Base-by-base conservation (phyloP, 1,140 invertebrate species). In the Drosophila quadrilineata region DNA sequence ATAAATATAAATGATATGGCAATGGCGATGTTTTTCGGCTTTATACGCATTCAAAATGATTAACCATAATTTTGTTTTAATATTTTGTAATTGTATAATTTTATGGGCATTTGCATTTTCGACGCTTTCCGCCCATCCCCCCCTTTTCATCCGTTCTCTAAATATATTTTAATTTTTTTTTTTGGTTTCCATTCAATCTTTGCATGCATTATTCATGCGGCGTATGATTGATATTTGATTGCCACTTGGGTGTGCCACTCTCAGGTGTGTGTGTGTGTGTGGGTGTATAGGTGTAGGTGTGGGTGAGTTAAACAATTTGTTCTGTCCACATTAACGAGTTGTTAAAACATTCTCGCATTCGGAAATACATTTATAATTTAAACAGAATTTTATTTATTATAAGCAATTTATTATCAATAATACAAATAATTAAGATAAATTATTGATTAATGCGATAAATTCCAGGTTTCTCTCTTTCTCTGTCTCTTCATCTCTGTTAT, bases 1-100 rank as follows among this genome's bases (percentile, higher is more conserved):
- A 50, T n/a, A n/a, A n/a, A n/a, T 22, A 56, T 58, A 57, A 57
- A 56, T 63, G 57, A 63, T 50, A 24, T 24, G 29, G 40, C 40
- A 28, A 24, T 16, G 12, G 4, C 2, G 6, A 0, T 36, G 8
- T 6, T 10, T 50, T 54, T 60, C 53, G 60, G 58, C 22, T 28
- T 53, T 26, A 45, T 66, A 57, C 52, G 69, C 69, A 53, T 40
- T 60, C 28, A 50, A 71, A 85, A 85, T 84, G 53, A 75, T 77
- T 71, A 79, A 56, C 79, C 70, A 84, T 85, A 79, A 84, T 62
- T 75, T 65, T 52, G 53, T 59, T 79, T 79, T 75, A 84, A 74
- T 85, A 84, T 84, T 84, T 85, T 85, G 79, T 84, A 84, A 84
- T 84, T 84, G 74, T 85, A 84, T 85, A 84, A 84, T 77, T 85